phyloP scores from a whole-genome alignment of 2,888 invertebrate species.

The Agrochola litura region DNA sequence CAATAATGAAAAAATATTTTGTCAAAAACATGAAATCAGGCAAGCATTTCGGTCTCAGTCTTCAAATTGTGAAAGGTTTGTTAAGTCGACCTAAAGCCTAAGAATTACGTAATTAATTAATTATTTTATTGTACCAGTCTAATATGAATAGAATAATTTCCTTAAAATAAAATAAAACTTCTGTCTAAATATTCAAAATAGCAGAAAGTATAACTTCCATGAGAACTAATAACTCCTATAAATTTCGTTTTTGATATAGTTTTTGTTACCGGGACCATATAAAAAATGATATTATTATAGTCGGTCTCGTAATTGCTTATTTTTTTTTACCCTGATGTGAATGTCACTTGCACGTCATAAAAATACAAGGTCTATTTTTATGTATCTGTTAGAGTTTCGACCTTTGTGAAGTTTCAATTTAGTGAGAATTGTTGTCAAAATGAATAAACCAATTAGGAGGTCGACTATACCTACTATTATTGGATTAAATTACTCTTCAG shows the following conservation, averaged over 20 bases:
- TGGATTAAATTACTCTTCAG: slow-evolving; percentile 58
- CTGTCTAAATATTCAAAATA: neutral
- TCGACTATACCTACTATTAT: no score
- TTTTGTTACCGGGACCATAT: neutral
- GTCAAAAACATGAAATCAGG: neutral
- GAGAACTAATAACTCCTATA: neutral
- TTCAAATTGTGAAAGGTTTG: slow-evolving; percentile 16
- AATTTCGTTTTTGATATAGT: neutral
- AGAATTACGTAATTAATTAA: neutral
- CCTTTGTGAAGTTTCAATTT: neutral
- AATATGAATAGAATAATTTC: neutral
- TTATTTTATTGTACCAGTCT: slow-evolving; percentile 27
- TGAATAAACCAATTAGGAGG: neutral
- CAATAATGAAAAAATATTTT: neutral
- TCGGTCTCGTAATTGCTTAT: neutral
- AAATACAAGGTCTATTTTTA: neutral
- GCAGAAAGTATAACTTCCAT: neutral
- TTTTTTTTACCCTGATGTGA: neutral
- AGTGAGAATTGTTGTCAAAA: neutral
- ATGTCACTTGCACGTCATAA: neutral
- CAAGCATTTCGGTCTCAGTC: slow-evolving; percentile 19
- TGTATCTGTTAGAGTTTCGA: neutral
- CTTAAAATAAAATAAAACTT: neutral
- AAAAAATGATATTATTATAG: neutral
- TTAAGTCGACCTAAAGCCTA: neutral